A percentile compares a stretch with the other conserved stretches of the same genome.
These are phyloP conservation scores for Pseudococcus longispinus DNA, from an alignment of 2,888 invertebrate genomes.

Conservation along the genomic window DNA sequence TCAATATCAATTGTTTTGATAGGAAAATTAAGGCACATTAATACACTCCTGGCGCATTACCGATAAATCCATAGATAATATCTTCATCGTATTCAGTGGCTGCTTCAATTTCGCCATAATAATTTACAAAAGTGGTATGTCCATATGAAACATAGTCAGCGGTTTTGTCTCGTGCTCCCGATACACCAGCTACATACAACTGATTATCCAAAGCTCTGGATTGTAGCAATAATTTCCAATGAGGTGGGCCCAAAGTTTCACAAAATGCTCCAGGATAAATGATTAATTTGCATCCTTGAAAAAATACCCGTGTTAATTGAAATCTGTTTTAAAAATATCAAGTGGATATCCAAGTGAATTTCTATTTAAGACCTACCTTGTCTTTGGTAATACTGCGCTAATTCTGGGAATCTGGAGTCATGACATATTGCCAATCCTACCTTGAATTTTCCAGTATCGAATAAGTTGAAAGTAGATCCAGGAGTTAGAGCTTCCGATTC, in stretches of 20 bases:
- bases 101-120: conserved; percentile 79
- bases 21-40: too few species aligned
- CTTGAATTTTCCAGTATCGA: conserved; percentile 75
- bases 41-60: conserved; percentile 67
- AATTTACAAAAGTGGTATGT: conserved; percentile 82
- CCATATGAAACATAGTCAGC: conserved; percentile 88
- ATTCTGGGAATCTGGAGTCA: conserved; percentile 89
- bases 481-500: conserved; percentile 85
- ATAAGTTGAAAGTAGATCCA: conserved; percentile 76
- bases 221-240: conserved; percentile 87
- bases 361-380: conserved; percentile 60
- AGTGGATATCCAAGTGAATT: too few species aligned
- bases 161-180: conserved; percentile 78
- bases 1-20: too few species aligned
- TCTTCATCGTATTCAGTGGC: conserved; percentile 76
- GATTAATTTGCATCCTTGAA: conserved; percentile 79
- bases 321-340: not conserved
- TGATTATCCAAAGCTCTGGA: conserved; percentile 88
- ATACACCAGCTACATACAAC: conserved; percentile 82
- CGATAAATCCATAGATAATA: conserved; percentile 77
- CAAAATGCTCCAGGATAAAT: conserved; percentile 96
- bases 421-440: conserved; percentile 95
- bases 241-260: conserved; percentile 92
- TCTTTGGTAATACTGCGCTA: conserved; percentile 69
- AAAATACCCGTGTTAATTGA: too few species aligned